Base-by-base conservation (phyloP, 2,113 vertebrate species). In the Cyanistes caeruleus region DNA sequence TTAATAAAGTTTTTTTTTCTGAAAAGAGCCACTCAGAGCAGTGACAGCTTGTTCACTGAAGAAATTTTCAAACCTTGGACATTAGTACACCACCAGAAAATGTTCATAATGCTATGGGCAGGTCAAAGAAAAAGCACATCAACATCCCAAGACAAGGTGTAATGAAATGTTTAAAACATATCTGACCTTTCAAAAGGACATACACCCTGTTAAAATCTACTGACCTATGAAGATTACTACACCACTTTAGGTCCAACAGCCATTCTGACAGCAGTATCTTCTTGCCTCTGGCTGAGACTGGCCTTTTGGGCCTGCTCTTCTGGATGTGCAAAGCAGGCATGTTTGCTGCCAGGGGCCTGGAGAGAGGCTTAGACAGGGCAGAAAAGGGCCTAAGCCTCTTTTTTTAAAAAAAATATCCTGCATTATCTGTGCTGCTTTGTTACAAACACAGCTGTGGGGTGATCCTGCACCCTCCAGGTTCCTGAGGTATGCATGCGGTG, bases 111-210 rank as follows among this genome's bases (percentile, higher is more conserved):
- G 76, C 84, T 70, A 12, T 27, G 89, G 44, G 82, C 33, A 55
- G 41, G 63, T 56, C 65, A 70, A 87, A 89, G 35, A 55, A 78
- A 76, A 75, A 93, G 79, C 72, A 64, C 60, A 75, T 64, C 69
- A 92, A 89, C 43, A 52, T 44, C 25, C 1, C 8, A 78, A 84
- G 69, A 93, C 44, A 74, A 72, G 68, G 70, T 62, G 86, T 84
- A 96, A 78, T 82, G 60, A 80, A 96, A 95, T 67, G 72, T 93
- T 90, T 96, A 96, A 97, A 96, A 93, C 78, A 65, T 44, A 85
- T 20, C 75, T 93, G 94, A 96, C 94, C 92, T 97, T 96, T 97
- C 60, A 76, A 96, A 97, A 96, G 90, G 93, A 94, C 90, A 91
- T 4, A n/a, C 11, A 84, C 65, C 62, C 55, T 77, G 84, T 93